phyloP scores from a whole-genome alignment of 2,113 vertebrate species.

The Callithrix jacchus region DNA sequence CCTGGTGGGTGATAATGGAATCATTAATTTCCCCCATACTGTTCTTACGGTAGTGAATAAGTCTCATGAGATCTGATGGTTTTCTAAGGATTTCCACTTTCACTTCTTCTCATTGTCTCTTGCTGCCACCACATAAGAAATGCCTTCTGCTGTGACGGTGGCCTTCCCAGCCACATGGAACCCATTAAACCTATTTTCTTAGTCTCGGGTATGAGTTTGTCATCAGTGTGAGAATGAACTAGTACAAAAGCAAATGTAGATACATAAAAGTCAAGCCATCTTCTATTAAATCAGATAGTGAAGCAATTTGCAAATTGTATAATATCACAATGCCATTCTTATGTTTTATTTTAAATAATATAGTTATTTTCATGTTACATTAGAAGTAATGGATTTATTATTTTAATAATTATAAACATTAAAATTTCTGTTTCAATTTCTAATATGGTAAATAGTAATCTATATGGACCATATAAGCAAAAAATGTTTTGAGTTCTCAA shows the following conservation, averaged over 20 bases:
- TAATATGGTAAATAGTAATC: background rate
- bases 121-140: too few species aligned
- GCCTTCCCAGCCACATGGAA: too few species aligned
- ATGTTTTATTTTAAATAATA: background rate
- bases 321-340: background rate
- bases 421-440: background rate
- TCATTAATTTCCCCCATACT: too few species aligned
- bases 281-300: background rate
- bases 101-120: too few species aligned
- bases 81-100: too few species aligned
- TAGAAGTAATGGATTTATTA: background rate
- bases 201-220: too few species aligned
- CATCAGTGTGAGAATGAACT: too few species aligned
- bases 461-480: background rate
- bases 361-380: background rate
- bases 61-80: too few species aligned
- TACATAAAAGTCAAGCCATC: background rate
- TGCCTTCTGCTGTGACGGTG: too few species aligned
- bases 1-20: too few species aligned
- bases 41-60: too few species aligned
- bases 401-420: background rate
- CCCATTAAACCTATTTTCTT: too few species aligned
- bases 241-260: background rate
- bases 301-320: background rate
- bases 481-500: background rate